Evolutionary conservation across 2,888 invertebrate species (phyloP).

Genomic region (Scaptomyza tumidula): DNA sequence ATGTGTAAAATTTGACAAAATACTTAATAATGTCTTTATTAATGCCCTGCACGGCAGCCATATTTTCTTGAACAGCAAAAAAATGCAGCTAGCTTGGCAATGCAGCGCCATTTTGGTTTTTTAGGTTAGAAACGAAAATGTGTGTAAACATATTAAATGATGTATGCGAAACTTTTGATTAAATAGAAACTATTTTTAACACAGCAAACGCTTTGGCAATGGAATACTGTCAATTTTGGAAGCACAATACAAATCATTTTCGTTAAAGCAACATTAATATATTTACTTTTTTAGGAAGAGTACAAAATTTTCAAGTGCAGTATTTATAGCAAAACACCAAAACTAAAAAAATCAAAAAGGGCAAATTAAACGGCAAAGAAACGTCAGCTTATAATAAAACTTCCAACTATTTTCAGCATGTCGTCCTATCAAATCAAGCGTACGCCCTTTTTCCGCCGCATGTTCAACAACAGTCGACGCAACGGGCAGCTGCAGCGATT

Average conservation of each 20-base stretch:
- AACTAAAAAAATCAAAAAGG: background rate
- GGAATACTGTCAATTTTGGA: background rate
- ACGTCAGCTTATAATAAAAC: background rate
- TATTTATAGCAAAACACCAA: constrained; percentile 19
- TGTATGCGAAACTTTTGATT: background rate
- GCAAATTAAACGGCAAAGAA: background rate
- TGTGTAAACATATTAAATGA: background rate
- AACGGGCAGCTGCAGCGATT: constrained; percentile 76
- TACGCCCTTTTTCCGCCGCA: constrained; percentile 72
- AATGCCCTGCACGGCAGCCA: background rate
- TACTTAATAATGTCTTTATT: background rate
- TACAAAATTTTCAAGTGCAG: constrained; percentile 56
- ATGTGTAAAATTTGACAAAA: constrained; percentile 1
- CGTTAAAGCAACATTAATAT: constrained; percentile 23
- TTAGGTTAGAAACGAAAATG: constrained; percentile 3
- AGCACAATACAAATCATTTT: constrained; percentile 39
- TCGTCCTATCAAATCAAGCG: constrained; percentile 77
- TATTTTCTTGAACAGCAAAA: too few species aligned
- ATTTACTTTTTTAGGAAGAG: constrained; percentile 37
- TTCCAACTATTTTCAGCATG: constrained; percentile 47
- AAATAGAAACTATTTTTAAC: background rate
- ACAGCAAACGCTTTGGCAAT: background rate
- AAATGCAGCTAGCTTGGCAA: background rate
- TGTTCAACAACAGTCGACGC: constrained; percentile 65
- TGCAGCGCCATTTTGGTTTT: background rate